A percentile compares a stretch with the other conserved stretches of the same genome.
Evolutionary conservation across 2,888 invertebrate species (phyloP).

Genomic region (Octodonta nipae): DNA sequence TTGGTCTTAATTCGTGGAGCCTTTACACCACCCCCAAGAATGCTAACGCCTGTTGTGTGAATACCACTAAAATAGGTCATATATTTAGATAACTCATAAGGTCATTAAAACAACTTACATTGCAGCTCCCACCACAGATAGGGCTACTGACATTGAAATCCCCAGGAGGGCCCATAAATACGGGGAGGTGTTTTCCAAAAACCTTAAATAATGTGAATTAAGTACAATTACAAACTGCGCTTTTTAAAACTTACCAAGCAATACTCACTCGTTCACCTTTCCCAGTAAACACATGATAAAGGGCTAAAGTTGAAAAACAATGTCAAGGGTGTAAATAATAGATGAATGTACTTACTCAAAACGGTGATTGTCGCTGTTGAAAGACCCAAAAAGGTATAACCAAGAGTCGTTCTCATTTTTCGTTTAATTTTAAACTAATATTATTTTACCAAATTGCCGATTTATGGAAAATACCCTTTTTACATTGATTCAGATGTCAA

Average conservation of each 20-base stretch:
- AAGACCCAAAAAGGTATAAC: slow-evolving; percentile 30
- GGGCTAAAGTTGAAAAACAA: slow-evolving; percentile 33
- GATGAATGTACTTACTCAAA: slow-evolving; percentile 19
- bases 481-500: too few species aligned
- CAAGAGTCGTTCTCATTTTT: slow-evolving; percentile 40
- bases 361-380: slow-evolving; percentile 28
- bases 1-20: slow-evolving; percentile 97
- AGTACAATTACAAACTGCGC: neutral
- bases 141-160: slow-evolving; percentile 79
- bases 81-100: neutral
- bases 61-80: slow-evolving; percentile 55
- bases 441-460: too few species aligned
- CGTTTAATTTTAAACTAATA: too few species aligned
- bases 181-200: slow-evolving; percentile 75
- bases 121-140: slow-evolving; percentile 95
- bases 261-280: slow-evolving; percentile 75
- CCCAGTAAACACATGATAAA: slow-evolving; percentile 63
- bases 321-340: neutral
- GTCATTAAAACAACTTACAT: slow-evolving; percentile 37
- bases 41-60: slow-evolving; percentile 89
- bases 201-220: slow-evolving; percentile 39
- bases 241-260: slow-evolving; percentile 55
- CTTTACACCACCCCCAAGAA: slow-evolving; percentile 94
- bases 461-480: too few species aligned
- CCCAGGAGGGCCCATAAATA: slow-evolving; percentile 94